phyloP scores from a whole-genome alignment of 2,797 vertebrate genomes.

The Poecilia gillii region DNA sequence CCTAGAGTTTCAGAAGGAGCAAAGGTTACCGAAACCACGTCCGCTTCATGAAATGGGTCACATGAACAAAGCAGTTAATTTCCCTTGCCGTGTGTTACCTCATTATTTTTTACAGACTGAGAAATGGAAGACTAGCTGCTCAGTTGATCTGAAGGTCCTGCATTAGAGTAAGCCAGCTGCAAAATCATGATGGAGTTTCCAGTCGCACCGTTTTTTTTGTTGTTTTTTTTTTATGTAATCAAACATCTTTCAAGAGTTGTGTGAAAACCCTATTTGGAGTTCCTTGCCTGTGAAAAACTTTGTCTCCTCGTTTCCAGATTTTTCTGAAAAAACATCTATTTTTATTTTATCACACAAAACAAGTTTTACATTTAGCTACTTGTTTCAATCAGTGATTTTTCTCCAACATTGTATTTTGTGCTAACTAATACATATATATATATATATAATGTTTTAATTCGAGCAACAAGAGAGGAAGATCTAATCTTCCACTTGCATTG shows the following conservation, averaged over 20 bases:
- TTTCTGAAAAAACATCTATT: not conserved
- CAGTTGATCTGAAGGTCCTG: slow-evolving; percentile 29
- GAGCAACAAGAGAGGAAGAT: not conserved
- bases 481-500: not conserved
- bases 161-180: slow-evolving; percentile 7
- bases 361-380: not conserved
- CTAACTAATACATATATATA: not conserved
- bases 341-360: not conserved
- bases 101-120: slow-evolving; percentile 33
- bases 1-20: slow-evolving; percentile 44
- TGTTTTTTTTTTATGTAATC: not conserved
- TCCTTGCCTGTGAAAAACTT: not conserved
- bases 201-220: not conserved
- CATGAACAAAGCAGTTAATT: slow-evolving; percentile 27
- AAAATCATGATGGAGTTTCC: slow-evolving; percentile 12
- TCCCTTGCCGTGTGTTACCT: slow-evolving; percentile 11
- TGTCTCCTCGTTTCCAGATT: not conserved
- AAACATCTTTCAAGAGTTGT: not conserved
- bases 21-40: slow-evolving; percentile 34
- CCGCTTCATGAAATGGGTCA: slow-evolving; percentile 25
- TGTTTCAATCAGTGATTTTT: not conserved
- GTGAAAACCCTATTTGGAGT: not conserved
- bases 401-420: not conserved
- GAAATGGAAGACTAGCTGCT: slow-evolving; percentile 30
- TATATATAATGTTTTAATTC: not conserved